phyloP scores from a whole-genome alignment of 2,113 vertebrate species.

The Bubo bubo region DNA sequence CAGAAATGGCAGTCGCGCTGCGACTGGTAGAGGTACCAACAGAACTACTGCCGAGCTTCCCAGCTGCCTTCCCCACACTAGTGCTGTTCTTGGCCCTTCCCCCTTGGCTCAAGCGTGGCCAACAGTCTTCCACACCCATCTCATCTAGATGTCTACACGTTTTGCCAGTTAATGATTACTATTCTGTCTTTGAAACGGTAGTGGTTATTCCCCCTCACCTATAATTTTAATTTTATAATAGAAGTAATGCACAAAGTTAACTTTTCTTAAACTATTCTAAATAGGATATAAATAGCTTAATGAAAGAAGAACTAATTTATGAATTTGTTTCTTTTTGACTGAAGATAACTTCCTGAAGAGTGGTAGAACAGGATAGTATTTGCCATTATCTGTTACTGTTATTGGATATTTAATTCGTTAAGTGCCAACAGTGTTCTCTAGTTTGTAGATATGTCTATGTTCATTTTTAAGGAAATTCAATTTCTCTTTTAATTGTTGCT shows the following conservation, averaged over 20 bases:
- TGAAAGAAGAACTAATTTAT: not conserved
- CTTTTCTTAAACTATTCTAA: not conserved
- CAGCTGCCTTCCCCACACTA: not conserved
- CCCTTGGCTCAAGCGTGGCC: not conserved
- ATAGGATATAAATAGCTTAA: not conserved
- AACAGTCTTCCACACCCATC: not conserved
- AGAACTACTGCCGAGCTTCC: not conserved
- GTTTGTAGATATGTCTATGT: not conserved
- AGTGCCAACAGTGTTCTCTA: not conserved
- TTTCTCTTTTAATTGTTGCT: not conserved
- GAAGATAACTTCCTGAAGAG: not conserved
- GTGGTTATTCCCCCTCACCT: not conserved
- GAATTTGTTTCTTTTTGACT: not conserved
- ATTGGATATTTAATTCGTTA: not conserved
- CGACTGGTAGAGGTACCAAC: not conserved
- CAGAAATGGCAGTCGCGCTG: not conserved
- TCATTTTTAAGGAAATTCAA: not conserved
- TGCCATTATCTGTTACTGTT: constrained; percentile 5
- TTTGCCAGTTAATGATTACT: not conserved
- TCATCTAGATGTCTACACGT: not conserved
- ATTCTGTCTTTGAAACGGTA: not conserved
- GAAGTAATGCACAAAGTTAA: not conserved
- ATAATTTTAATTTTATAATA: not conserved
- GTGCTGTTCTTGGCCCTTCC: not conserved
- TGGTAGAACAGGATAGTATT: not conserved